Evolutionary conservation across 2,888 invertebrate genomes (phyloP).

Genomic region (Bombylius major): DNA sequence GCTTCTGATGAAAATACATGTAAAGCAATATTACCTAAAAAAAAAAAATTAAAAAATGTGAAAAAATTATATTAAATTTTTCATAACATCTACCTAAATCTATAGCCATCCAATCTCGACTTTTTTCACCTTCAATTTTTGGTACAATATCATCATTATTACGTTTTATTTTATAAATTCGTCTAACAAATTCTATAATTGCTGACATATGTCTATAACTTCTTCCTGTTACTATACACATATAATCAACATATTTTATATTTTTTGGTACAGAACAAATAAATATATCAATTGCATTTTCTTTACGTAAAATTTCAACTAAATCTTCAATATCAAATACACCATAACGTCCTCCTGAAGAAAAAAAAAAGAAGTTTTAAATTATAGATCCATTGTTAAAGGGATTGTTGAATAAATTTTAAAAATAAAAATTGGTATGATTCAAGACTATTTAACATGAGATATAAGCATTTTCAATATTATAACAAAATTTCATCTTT

Average conservation of each 20-base stretch:
- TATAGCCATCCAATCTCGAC: conserved; percentile 75
- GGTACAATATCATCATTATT: conserved; percentile 51
- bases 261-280: conserved; percentile 63
- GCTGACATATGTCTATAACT: conserved; percentile 63
- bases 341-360: conserved; percentile 62
- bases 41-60: neutral
- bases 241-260: conserved; percentile 69
- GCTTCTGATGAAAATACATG: conserved; percentile 68
- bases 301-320: conserved; percentile 57
- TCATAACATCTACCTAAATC: conserved; percentile 57
- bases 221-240: conserved; percentile 66
- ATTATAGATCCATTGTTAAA: too few relatives aligned
- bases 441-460: too few relatives aligned
- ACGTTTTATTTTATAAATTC: conserved; percentile 62
- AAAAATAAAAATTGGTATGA: too few relatives aligned
- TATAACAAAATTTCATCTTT: too few relatives aligned
- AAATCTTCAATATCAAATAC: conserved; percentile 84
- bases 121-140: conserved; percentile 61
- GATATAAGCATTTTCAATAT: too few relatives aligned
- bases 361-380: neutral
- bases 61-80: neutral
- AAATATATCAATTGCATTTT: conserved; percentile 70
- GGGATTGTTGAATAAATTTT: too few relatives aligned
- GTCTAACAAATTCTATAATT: conserved; percentile 60
- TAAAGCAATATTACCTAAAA: conserved; percentile 78